Evolutionary conservation across 2,888 invertebrate genomes (phyloP), one percentile per base, ranked within the genome.

Genomic region (Brachyptera risi): DNA sequence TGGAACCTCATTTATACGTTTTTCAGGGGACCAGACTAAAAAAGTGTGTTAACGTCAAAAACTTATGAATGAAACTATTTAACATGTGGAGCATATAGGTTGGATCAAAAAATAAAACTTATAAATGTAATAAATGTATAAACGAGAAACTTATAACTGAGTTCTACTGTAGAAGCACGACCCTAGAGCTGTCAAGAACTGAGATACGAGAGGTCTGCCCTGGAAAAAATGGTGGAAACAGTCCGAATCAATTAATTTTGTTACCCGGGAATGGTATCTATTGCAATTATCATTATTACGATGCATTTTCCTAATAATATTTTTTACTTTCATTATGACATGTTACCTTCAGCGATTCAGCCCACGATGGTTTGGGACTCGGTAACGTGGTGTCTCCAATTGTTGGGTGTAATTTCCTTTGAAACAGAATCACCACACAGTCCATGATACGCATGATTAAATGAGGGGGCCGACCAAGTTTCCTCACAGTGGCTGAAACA

Each of bases 401-500:
- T 3, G 91, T 83, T 0, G 91, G 83, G 73, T 95, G 92, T 49
- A 96, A 73, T 74, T 88, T 88, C 65, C 93, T 83, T 79, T 96
- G 95, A 73, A 97, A 97, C 23, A 97, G 77, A 68, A 97, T 89
- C 68, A 96, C 73, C 0, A 96, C 96, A 73, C 93, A 94, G 74
- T 97, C 97, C 97, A 97, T 97, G 68, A 97, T 97, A 65, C 96
- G 83, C 96, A 97, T 92, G 71, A 97, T 97, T 9, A 97, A 79
- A 78, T 96, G 96, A 0, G 97, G 97, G 0, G 97, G 97, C 65
- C 96, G 83, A 7, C 95, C 96, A 59, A 97, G 76, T 75, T 97
- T 97, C 67, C 96, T 81, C 1, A 97, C 96, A 54, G 94, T 94
- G 1, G 95, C 88, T 73, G 76, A 17, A 63, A 65, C n/a, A 17